Percentiles rank a stretch among this genome's conserved stretches.
Conservation (phyloP, 2,888 invertebrate species). For the Melanotus villosus region DNA sequence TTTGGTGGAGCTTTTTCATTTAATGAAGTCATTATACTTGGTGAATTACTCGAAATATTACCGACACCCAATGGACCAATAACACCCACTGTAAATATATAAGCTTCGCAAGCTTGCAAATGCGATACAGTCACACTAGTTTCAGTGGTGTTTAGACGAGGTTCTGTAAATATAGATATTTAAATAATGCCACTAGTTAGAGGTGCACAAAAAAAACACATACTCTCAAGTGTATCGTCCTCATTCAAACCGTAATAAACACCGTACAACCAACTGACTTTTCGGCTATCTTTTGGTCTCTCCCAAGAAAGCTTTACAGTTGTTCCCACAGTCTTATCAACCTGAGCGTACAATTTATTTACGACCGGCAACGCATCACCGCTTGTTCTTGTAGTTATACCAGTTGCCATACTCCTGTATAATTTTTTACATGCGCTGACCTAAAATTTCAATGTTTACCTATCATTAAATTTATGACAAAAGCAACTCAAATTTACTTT, state of each 20-base stretch:
- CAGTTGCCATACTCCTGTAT: conserved; percentile 71
- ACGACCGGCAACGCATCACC: conserved; percentile 61
- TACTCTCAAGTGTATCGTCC: conserved; percentile 75
- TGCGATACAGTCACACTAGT: conserved; percentile 73
- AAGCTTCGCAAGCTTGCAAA: conserved; percentile 81
- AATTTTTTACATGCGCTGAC: conserved; percentile 75
- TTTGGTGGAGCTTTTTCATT: conserved; percentile 81
- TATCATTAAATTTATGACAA: no score
- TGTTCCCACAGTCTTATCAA: conserved; percentile 73
- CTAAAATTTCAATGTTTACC: conserved; percentile 64
- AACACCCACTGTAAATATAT: conserved; percentile 80
- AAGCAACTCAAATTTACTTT: no score
- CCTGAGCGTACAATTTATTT: conserved; percentile 67
- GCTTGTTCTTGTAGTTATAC: conserved; percentile 68
- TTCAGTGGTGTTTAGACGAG: conserved; percentile 70
- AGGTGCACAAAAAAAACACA: conserved; percentile 53
- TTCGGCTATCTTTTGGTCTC: conserved; percentile 73
- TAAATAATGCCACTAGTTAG: background rate
- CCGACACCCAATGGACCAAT: conserved; percentile 77
- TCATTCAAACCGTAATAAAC: conserved; percentile 78
- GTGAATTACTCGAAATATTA: conserved; percentile 70
- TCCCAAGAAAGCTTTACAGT: conserved; percentile 79
- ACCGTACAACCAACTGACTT: conserved; percentile 76
- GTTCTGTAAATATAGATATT: conserved; percentile 62
- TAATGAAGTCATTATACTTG: conserved; percentile 74